phyloP scores from a whole-genome alignment of 2,797 vertebrate species.

The Scolopax bukidnonensis region DNA sequence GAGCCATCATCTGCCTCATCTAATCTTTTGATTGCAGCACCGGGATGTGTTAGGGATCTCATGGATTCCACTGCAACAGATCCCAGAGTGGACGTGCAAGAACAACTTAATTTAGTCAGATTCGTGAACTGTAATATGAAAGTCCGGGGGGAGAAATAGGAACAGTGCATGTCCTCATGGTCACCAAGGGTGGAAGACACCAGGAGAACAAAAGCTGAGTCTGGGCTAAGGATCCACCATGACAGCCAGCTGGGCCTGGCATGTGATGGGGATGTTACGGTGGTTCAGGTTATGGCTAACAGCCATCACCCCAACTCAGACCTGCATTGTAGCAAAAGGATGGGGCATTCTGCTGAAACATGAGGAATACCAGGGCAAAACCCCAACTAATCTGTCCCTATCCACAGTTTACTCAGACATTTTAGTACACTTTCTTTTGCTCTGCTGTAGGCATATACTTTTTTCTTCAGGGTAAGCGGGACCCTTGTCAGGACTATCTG shows the following conservation, averaged over 20 bases:
- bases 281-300: neutral
- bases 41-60: neutral
- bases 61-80: neutral
- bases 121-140: neutral
- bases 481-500: neutral
- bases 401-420: neutral
- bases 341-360: neutral
- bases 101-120: neutral
- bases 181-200: neutral
- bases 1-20: neutral
- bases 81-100: neutral
- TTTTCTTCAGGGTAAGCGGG: neutral
- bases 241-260: neutral
- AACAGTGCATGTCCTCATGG: neutral
- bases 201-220: neutral
- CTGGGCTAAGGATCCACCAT: neutral
- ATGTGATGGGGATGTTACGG: rapidly evolving
- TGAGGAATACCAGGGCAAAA: neutral
- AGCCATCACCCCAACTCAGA: neutral
- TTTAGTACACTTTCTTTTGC: neutral
- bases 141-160: neutral
- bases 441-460: rapidly evolving
- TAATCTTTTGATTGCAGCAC: neutral
- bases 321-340: neutral
- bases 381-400: neutral